Conservation (phyloP, 2,797 vertebrate genomes). For the Pangasius djambal region DNA sequence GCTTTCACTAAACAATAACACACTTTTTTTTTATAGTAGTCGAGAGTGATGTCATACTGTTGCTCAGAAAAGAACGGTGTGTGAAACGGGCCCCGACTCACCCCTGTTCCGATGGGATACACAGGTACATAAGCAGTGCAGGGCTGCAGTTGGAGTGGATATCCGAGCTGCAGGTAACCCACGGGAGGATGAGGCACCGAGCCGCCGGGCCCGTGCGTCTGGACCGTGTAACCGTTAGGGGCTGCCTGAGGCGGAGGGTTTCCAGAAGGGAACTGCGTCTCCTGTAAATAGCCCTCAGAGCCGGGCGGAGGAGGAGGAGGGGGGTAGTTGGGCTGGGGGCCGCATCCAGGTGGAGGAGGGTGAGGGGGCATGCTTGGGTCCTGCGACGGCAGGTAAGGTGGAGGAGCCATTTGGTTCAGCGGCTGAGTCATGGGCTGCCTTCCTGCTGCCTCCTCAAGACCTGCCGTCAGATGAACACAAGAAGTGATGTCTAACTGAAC, state of each 20-base stretch:
- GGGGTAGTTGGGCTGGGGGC: slow-evolving; percentile 75
- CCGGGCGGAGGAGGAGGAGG: slow-evolving; percentile 74
- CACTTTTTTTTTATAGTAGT: not conserved
- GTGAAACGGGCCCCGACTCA: slow-evolving; percentile 70
- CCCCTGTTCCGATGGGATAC: slow-evolving; percentile 87
- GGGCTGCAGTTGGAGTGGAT: slow-evolving; percentile 90
- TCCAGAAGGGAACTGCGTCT: slow-evolving; percentile 80
- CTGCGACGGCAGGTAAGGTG: slow-evolving; percentile 77
- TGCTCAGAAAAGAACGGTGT: not conserved
- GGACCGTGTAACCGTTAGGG: slow-evolving; percentile 86
- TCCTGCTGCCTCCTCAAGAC: slow-evolving; percentile 75
- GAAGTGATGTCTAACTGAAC: not conserved
- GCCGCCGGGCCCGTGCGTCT: slow-evolving; percentile 81
- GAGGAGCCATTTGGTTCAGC: slow-evolving; percentile 77
- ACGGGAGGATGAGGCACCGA: slow-evolving; percentile 78
- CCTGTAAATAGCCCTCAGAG: slow-evolving; percentile 80
- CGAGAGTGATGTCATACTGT: not conserved
- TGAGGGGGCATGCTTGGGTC: slow-evolving; percentile 72
- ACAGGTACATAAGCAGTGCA: slow-evolving; percentile 92
- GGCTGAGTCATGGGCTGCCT: slow-evolving; percentile 78
- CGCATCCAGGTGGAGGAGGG: slow-evolving; percentile 71
- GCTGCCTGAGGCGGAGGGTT: slow-evolving; percentile 67
- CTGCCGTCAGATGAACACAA: slow-evolving; percentile 63
- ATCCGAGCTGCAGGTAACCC: slow-evolving; percentile 87
- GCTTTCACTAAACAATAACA: not conserved